Conservation (phyloP, 2,888 invertebrate genomes). For the Syrphus vitripennis region DNA sequence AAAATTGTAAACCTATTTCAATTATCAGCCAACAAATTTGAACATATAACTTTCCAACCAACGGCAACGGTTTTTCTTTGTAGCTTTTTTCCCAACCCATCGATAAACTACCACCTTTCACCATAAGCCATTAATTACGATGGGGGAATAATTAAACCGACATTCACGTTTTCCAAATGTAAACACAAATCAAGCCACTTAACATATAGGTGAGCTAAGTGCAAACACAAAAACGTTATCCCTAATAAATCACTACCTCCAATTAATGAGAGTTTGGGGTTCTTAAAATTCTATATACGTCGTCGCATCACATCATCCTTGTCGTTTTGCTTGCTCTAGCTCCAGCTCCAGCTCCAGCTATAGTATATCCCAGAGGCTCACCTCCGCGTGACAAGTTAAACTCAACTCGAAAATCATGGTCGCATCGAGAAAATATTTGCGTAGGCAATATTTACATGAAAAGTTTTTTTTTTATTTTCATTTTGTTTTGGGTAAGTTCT, state of each 20-base stretch:
- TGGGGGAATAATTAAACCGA: constrained; percentile 50
- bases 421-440: constrained; percentile 63
- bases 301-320: neutral
- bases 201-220: constrained; percentile 55
- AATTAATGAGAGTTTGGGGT: constrained; percentile 63
- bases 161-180: constrained; percentile 48
- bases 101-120: constrained; percentile 24
- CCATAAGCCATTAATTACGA: constrained; percentile 55
- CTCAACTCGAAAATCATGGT: constrained; percentile 64
- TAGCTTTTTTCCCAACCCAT: neutral
- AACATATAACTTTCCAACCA: too few species aligned
- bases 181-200: constrained; percentile 64
- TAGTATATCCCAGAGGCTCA: too few species aligned
- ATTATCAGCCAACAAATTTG: neutral
- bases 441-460: constrained; percentile 67
- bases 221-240: constrained; percentile 32
- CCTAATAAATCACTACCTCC: constrained; percentile 66
- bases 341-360: neutral
- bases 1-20: too few species aligned
- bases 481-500: neutral
- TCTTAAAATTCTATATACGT: constrained; percentile 51
- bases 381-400: constrained; percentile 55
- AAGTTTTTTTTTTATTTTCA: constrained; percentile 44
- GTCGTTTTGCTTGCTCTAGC: neutral
- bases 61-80: too few species aligned